Conservation (phyloP, 2,888 invertebrate genomes). For the Tribolium freemani region DNA sequence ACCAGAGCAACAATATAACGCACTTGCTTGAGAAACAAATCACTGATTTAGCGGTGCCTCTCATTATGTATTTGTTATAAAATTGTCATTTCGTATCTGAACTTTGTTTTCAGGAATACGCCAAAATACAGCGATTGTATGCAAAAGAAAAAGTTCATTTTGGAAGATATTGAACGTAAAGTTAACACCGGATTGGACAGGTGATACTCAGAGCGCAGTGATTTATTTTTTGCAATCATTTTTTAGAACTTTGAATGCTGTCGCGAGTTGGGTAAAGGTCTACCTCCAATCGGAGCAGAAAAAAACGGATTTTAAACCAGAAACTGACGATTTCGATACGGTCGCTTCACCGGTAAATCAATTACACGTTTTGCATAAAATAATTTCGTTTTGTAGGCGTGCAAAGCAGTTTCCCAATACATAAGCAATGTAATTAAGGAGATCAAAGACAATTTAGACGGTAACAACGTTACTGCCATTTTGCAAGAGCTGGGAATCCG, state of each 20-base stretch:
- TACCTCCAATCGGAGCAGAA: conserved; percentile 94
- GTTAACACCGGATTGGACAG: conserved; percentile 89
- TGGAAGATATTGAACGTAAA: conserved; percentile 92
- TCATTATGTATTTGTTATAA: conserved; percentile 80
- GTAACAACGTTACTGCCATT: conserved; percentile 90
- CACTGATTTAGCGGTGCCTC: conserved; percentile 88
- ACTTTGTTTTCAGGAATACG: conserved; percentile 77
- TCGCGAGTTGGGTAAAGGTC: conserved; percentile 92
- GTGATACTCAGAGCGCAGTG: conserved; percentile 43
- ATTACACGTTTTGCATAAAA: not conserved
- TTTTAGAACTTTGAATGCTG: conserved; percentile 82
- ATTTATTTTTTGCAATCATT: not conserved
- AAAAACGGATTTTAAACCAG: conserved; percentile 94
- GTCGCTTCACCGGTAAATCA: conserved; percentile 82
- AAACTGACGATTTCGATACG: conserved; percentile 86
- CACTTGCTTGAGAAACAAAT: conserved; percentile 95
- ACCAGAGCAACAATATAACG: conserved; percentile 93
- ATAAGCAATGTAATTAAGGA: conserved; percentile 82
- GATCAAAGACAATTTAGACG: conserved; percentile 88
- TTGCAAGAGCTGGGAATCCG: conserved; percentile 91
- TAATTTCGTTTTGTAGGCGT: conserved; percentile 74
- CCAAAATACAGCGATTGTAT: conserved; percentile 91
- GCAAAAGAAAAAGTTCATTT: conserved; percentile 85
- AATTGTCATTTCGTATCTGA: not conserved
- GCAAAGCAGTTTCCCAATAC: conserved; percentile 86